Base-by-base conservation (phyloP, 2,888 invertebrate genomes). In the Resseliella maxima region DNA sequence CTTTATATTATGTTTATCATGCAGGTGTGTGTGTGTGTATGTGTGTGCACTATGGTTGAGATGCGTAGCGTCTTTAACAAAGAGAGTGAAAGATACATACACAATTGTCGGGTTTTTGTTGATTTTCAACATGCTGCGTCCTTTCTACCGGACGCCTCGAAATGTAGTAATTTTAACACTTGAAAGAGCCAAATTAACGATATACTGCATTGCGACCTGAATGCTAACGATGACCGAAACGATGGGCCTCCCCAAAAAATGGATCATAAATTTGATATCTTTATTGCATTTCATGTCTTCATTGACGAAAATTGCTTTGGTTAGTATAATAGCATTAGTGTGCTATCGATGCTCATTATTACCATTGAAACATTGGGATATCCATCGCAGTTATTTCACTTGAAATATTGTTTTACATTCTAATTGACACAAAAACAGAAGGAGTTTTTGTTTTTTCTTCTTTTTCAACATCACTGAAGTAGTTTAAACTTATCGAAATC, bases 1-100 rank as follows among this genome's bases (percentile, higher is more conserved):
- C 38, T 83, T 83, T 83, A 38, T 83, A 83, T 83, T 83, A 83
- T 83, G 83, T 38, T 83, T 83, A 83, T 83, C 83, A 83, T 24
- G 24, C 72, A 72, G 72, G n/a, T n/a, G n/a, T n/a, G n/a, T n/a
- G n/a, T n/a, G n/a, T 31, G 72, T 59, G 18, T 24, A 12, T 50
- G 21, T 50, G 59, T 59, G 72, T 72, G 27, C 59, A 59, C 59
- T 59, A 59, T 59, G 59, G 59, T 18, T 27, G 27, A 59, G 59
- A 18, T 18, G 31, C 27, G 35, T 24, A 59, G 31, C 72, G 31
- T 72, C 72, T 72, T 72, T 18, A n/a, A n/a, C n/a, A n/a, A n/a
- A n/a, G n/a, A n/a, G n/a, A n/a, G n/a, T n/a, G n/a, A n/a, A n/a
- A n/a, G n/a, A n/a, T n/a, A n/a, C n/a, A n/a, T n/a, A n/a, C n/a